These are phyloP conservation scores for Meandrina meandrites DNA, from an alignment of 92 coral and sea anemone species.

Conservation along the genomic window DNA sequence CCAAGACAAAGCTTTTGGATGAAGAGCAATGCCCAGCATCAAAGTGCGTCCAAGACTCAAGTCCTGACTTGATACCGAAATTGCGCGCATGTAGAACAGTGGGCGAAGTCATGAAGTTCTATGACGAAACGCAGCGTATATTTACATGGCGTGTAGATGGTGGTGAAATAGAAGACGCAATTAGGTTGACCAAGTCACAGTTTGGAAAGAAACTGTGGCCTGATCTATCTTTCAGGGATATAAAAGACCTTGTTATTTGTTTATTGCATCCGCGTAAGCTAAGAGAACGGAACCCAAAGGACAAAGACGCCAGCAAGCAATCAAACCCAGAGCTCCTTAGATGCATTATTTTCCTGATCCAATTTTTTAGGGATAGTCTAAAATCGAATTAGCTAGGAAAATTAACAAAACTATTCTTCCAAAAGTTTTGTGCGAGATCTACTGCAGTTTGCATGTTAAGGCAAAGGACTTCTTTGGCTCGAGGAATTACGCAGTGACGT, in stretches of 20 bases:
- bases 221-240: conserved; percentile 69
- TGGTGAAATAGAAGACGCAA: conserved; percentile 93
- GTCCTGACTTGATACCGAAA: conserved; percentile 64
- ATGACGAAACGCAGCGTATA: conserved; percentile 72
- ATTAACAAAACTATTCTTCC: no score
- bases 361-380: conserved; percentile 69
- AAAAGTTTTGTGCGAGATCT: no score
- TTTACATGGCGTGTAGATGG: conserved; percentile 86
- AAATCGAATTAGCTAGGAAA: not conserved
- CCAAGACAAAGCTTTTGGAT: conserved; percentile 77
- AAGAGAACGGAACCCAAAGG: conserved; percentile 62
- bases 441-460: no score
- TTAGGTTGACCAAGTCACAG: conserved; percentile 78
- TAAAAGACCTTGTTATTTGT: conserved; percentile 67
- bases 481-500: no score
- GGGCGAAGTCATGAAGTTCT: conserved; percentile 80
- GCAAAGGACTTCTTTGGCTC: no score
- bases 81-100: conserved; percentile 71
- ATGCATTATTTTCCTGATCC: conserved; percentile 73
- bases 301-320: conserved; percentile 65
- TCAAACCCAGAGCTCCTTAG: conserved; percentile 86
- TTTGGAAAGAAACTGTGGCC: conserved; percentile 96
- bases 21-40: conserved; percentile 88
- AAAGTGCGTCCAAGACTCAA: conserved; percentile 73
- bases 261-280: conserved; percentile 70